Base-by-base conservation (phyloP, 1,140 invertebrate genomes). In the Neodiprion virginianus region DNA sequence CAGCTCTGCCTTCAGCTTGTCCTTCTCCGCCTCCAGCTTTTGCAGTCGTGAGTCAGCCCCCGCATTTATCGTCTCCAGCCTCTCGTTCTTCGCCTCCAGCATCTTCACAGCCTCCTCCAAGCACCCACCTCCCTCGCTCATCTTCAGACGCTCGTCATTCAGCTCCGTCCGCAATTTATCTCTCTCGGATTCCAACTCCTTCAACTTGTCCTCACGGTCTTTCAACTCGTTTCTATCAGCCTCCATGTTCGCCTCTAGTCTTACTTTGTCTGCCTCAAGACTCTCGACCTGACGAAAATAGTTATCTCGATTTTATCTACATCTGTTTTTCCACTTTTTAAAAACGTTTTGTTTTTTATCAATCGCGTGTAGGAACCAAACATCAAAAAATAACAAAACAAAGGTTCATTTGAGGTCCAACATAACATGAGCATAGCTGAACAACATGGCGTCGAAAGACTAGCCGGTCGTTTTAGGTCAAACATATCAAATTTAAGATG, bases 1-100 rank as follows among this genome's bases (percentile, higher is more conserved):
- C 1, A 89, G 79, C 76, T 90, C 84, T 71, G 86, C 84, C 75
- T 87, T 84, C 21, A 90, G 74, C 11, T 83, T 48, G 10, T 91
- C 89, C 69, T 92, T 92, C 47, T 92, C 90, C 9, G 88, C 85
- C 73, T 90, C 89, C n/a, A 91, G 79, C 73, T 89, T 81, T 47
- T 85, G 80, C 1, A 88, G 75, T 0, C 75, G 70, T 11, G 83
- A 79, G 4, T 78, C 83, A 12, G 77, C 49, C 28, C 69, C 75
- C 14, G 77, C 40, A 72, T 76, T 79, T 1, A 78, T 79, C 72
- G 84, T 78, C 21, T 77, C 83, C 77, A 85, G 83, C n/a, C 86
- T 82, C 17, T 86, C 84, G 21, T 92, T 83, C 78, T 90, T 89
- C 8, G 88, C 84, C 72, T 90, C 89, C 21, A 91, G 79, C 73